Evolutionary conservation across 1,140 invertebrate species (phyloP).

Genomic region (Diorhabda sublineata): DNA sequence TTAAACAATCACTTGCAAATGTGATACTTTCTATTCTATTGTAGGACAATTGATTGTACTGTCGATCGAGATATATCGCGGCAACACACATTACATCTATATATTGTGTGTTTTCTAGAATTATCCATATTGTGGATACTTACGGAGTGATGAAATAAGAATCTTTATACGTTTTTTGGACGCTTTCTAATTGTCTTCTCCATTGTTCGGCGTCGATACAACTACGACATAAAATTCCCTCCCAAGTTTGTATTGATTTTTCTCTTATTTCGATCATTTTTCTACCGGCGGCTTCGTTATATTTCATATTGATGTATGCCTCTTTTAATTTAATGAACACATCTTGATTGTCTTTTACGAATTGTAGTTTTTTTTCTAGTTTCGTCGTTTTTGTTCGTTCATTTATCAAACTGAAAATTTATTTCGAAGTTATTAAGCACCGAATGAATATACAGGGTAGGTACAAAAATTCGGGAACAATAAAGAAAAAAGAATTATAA

Average conservation of each 20-base stretch:
- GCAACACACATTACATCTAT: no score
- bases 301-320: constrained; percentile 37
- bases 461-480: no score
- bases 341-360: constrained; percentile 37
- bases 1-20: no score
- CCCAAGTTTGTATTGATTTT: constrained; percentile 34
- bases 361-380: constrained; percentile 33
- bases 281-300: constrained; percentile 35
- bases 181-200: constrained; percentile 24
- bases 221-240: constrained; percentile 30
- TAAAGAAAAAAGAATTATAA: no score
- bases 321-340: constrained; percentile 35
- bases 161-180: constrained; percentile 25
- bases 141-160: constrained; percentile 28
- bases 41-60: no score
- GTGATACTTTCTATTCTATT: no score
- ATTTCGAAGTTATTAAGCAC: not conserved
- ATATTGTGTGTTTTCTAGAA: no score
- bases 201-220: constrained; percentile 33
- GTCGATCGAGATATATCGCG: no score
- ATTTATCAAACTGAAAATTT: constrained; percentile 27
- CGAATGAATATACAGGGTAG: no score
- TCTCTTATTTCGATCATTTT: constrained; percentile 36
- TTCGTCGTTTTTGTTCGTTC: constrained; percentile 26
- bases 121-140: not conserved